Percentiles rank a stretch among this genome's conserved stretches.
phyloP scores from a whole-genome alignment of 2,113 vertebrate genomes.

The Aegithalos caudatus region DNA sequence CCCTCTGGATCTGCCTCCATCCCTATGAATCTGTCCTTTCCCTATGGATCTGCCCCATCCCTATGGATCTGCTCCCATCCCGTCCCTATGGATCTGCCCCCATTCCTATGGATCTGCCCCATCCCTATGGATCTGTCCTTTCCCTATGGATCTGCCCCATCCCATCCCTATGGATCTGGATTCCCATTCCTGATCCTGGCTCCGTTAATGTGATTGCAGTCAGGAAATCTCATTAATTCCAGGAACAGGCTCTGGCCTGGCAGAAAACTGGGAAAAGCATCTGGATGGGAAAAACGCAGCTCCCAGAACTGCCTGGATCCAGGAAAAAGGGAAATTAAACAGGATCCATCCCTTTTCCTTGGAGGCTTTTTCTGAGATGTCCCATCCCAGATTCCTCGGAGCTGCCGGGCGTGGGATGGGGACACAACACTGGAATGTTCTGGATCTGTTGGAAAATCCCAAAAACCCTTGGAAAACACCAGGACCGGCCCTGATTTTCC shows the following conservation, averaged over 20 bases:
- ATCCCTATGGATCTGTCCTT: too few relatives aligned
- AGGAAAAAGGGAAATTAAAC: slow-evolving; percentile 33
- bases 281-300: not conserved
- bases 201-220: not conserved
- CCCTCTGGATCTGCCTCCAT: too few relatives aligned
- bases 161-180: too few relatives aligned
- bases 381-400: rapidly evolving
- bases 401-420: not conserved
- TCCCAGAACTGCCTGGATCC: not conserved
- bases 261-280: slow-evolving; percentile 43
- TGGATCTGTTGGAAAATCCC: not conserved
- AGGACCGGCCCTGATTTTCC: not conserved
- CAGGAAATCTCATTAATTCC: slow-evolving; percentile 43
- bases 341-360: not conserved
- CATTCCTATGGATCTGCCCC: too few relatives aligned
- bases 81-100: too few relatives aligned
- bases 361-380: not conserved
- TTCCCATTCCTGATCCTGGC: too few relatives aligned
- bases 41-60: too few relatives aligned
- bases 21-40: too few relatives aligned
- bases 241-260: slow-evolving; percentile 35
- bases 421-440: not conserved
- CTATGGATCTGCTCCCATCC: not conserved
- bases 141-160: not conserved
- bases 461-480: not conserved